These are phyloP conservation scores for Rhipidura dahli DNA, from an alignment of 2,113 vertebrate species.

Conservation along the genomic window DNA sequence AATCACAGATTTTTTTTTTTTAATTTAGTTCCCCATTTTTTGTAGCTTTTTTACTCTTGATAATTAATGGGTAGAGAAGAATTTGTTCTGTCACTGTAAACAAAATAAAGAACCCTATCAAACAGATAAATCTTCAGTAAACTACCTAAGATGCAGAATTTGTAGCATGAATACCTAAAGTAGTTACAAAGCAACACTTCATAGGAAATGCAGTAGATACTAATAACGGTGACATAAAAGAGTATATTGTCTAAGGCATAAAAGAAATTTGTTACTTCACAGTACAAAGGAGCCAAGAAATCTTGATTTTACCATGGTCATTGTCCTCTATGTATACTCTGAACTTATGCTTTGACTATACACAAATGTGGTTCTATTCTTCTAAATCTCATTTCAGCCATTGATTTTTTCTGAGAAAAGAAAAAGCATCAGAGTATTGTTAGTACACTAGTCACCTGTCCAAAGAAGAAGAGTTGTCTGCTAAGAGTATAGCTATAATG, in stretches of 20 bases:
- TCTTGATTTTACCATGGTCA: background rate
- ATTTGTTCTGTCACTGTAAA: background rate
- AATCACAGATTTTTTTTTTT: background rate
- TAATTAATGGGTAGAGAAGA: background rate
- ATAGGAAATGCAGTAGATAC: background rate
- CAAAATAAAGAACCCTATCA: background rate
- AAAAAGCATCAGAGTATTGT: background rate
- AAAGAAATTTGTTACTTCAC: background rate
- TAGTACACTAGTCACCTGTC: background rate
- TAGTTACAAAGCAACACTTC: background rate
- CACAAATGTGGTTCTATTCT: background rate
- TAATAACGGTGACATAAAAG: background rate
- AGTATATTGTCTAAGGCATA: background rate
- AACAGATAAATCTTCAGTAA: background rate
- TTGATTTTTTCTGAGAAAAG: fast-evolving
- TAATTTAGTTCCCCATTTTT: background rate
- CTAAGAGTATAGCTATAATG: background rate
- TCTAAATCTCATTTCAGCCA: background rate
- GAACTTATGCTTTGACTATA: background rate
- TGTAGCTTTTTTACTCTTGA: background rate
- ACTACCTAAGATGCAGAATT: background rate
- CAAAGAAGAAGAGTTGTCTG: background rate
- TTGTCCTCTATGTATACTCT: background rate
- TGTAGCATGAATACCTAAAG: background rate
- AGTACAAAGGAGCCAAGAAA: background rate